Evolutionary conservation across 2,797 vertebrate species (phyloP), one percentile per base, ranked within the genome.

Genomic region (Schizothorax lantsangensis): DNA sequence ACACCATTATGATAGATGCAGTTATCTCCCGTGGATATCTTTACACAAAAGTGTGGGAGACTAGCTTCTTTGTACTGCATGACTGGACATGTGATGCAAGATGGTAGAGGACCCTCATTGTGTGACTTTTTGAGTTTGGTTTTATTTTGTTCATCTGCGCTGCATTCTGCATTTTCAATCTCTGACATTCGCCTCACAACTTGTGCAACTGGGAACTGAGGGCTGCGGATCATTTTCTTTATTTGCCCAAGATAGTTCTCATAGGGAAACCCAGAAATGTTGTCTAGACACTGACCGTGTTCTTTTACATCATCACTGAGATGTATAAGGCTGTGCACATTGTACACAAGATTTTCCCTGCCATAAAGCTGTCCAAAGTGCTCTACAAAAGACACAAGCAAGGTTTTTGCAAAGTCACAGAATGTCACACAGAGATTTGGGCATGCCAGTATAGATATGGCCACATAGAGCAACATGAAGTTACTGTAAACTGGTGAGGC

Each of bases 351-450:
- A 47, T 74, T 23, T 47, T 49, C 72, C 43, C 15, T 74, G 40
- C 72, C 72, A 47, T 74, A 74, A 30, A 75, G n/a, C 43, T 75
- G 45, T 49, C 6, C 43, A 74, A 74, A 49, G 11, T 49, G n/a
- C 5, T 30, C n/a, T 17, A 49, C 45, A 49, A 75, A 75, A 49
- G 43, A 45, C 40, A 75, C 7, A 8, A 75, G 73, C 45, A 30
- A 30, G 30, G 30, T 30, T 30, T 30, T 30, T 30, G 30, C 30
- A 30, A 30, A 30, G 30, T 30, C 30, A 30, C 30, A 30, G 30
- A 30, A 30, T 30, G 30, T 30, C 30, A 30, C 30, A 30, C 30
- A 30, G 30, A 30, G 30, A 30, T 30, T 30, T 30, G 30, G 30
- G 30, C 30, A 30, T 30, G 30, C 30, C 30, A 30, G 30, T 30